Evolutionary conservation across 2,113 vertebrate genomes (phyloP), one percentile per base, ranked within the genome.

Genomic region (Mohoua ochrocephala): DNA sequence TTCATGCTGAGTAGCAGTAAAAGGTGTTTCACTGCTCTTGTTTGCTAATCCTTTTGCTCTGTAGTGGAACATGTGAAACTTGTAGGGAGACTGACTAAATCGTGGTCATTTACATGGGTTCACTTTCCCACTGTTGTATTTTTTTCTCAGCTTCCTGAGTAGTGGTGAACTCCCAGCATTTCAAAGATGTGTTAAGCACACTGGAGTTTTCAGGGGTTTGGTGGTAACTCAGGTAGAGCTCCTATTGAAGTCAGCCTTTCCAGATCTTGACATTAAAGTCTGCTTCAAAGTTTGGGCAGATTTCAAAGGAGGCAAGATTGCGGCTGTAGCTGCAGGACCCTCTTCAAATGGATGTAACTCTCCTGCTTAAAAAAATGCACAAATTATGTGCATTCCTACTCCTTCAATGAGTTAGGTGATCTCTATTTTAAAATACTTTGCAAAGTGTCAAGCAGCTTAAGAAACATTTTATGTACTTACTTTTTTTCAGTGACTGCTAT

Each of bases 1-100:
- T 91, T 83, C 68, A 11, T 59, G 60, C 75, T 68, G 56, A 92
- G 45, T 9, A 75, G 60, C 68, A 78, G 41, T 75, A 52, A 92
- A 83, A 96, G 82, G 71, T 85, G 64, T 92, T 96, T 86, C 80
- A 64, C 76, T 86, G 75, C 24, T 80, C 41, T 94, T 87, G n/a
- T 74, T 91, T 91, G 59, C 68, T 84, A 45, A 68, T 74, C 28
- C 21, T 88, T 70, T 68, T 70, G 20, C 65, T 84, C 84, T 84
- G 1, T n/a, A 24, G 17, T 41, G 39, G 19, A 57, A 13, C 6
- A 0, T 15, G 23, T 69, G 63, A 86, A 67, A 67, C 52, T 78
- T 84, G 13, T 10, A 44, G 60, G 68, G 54, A 92, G 49, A 63
- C 44, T 54, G 63, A 35, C 42, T 71, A 26, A 86, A 35, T 9